Percentiles rank a stretch among this genome's conserved stretches.
phyloP scores from a whole-genome alignment of 1,140 invertebrate genomes.

The Chionoecetes opilio region DNA sequence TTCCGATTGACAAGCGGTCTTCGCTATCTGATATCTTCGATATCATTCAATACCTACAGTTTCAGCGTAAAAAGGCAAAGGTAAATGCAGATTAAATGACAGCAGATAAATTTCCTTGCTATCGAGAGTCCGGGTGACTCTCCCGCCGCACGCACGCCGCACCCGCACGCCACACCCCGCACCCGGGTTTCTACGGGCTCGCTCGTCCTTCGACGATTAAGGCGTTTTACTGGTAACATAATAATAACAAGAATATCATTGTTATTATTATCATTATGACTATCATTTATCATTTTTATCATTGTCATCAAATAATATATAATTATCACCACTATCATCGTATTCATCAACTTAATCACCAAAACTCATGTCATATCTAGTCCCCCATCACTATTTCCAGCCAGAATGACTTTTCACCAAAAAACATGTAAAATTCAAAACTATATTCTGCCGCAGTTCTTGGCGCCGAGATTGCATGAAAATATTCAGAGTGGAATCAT shows the following conservation, averaged over 20 bases:
- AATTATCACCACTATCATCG: constrained; percentile 28
- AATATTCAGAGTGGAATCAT: background rate
- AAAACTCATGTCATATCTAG: background rate
- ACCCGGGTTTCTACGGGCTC: no score
- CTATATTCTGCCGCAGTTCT: background rate
- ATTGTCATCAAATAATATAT: background rate
- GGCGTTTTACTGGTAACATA: no score
- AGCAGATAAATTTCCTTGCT: no score
- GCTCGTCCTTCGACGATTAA: no score
- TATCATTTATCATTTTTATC: background rate
- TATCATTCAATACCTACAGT: no score
- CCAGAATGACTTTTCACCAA: background rate
- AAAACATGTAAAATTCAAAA: background rate
- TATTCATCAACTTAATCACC: constrained; percentile 8
- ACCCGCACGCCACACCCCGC: no score
- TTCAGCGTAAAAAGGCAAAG: no score
- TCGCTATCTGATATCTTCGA: no score
- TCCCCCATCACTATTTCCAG: background rate
- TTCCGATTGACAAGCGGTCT: no score
- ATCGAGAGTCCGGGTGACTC: no score
- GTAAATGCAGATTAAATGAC: no score
- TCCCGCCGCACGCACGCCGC: no score
- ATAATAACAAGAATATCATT: background rate
- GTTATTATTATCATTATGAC: constrained; percentile 19
- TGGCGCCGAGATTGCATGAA: constrained; percentile 25